A percentile compares a stretch with the other conserved stretches of the same genome.
These are phyloP conservation scores for Pediacus dermestoides DNA, from an alignment of 2,888 invertebrate genomes.

Conservation along the genomic window DNA sequence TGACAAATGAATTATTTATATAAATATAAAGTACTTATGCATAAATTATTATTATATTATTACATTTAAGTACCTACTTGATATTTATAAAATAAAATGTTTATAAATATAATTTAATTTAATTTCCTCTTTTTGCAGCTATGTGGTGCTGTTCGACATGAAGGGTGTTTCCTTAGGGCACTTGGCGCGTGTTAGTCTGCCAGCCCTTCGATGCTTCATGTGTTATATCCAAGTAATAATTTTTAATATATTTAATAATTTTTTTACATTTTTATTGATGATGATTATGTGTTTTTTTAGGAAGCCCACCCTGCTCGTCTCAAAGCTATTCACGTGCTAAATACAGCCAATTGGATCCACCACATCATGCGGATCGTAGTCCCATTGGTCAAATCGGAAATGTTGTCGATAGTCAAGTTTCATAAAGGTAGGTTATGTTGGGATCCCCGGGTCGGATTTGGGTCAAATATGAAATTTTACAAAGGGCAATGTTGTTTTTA, in stretches of 20 bases:
- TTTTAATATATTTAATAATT: conserved; percentile 1
- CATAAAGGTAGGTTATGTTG: conserved; percentile 47
- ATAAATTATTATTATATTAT: no score
- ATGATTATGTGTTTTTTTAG: conserved; percentile 46
- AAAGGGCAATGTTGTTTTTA: no score
- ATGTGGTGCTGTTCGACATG: conserved; percentile 67
- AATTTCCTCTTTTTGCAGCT: no score
- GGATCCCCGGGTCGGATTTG: no score
- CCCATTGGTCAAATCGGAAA: conserved; percentile 62
- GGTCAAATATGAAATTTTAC: no score
- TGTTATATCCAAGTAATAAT: conserved; percentile 60
- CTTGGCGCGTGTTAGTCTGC: conserved; percentile 60
- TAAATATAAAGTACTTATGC: no score
- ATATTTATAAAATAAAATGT: no score
- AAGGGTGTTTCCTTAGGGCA: conserved; percentile 65
- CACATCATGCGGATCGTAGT: conserved; percentile 65
- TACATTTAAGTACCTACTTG: no score
- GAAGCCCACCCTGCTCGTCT: conserved; percentile 65
- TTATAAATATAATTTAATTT: no score
- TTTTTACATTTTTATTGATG: background rate
- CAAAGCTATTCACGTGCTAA: conserved; percentile 63
- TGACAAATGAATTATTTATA: no score
- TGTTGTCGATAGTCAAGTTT: conserved; percentile 60
- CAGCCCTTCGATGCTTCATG: conserved; percentile 62
- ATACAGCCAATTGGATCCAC: conserved; percentile 65